Evolutionary conservation across 1,140 invertebrate genomes (phyloP).

Genomic region (Meloidogyne floridensis): DNA sequence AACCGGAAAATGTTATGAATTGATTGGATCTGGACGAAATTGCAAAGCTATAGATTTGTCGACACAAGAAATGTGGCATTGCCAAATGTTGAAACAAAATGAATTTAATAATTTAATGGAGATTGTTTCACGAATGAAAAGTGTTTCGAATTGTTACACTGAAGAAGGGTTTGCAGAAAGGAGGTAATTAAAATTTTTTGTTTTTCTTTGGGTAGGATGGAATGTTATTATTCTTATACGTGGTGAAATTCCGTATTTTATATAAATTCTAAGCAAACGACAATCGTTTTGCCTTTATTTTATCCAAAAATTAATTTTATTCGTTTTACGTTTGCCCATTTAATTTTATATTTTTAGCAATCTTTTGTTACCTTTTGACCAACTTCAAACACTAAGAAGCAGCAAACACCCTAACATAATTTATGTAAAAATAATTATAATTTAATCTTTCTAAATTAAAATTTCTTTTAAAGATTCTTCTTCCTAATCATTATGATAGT

Average conservation of each 20-base stretch:
- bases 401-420: not conserved
- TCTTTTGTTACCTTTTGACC: constrained; percentile 37
- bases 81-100: constrained; percentile 39
- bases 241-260: too few relatives aligned
- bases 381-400: constrained; percentile 17
- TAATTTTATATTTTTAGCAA: constrained; percentile 28
- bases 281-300: too few relatives aligned
- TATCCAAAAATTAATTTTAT: too few relatives aligned
- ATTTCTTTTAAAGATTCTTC: constrained; percentile 25
- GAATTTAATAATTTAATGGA: constrained; percentile 41
- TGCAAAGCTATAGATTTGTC: constrained; percentile 50
- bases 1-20: constrained; percentile 32
- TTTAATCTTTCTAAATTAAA: not conserved
- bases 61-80: constrained; percentile 47
- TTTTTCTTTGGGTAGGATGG: not conserved
- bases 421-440: not conserved
- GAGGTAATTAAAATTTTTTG: constrained; percentile 14
- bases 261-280: too few relatives aligned
- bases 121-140: constrained; percentile 34
- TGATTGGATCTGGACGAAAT: constrained; percentile 52
- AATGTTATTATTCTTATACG: too few relatives aligned
- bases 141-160: constrained; percentile 8
- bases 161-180: constrained; percentile 23
- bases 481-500: constrained; percentile 48
- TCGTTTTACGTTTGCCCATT: not conserved